Base-by-base conservation (phyloP, 2,113 vertebrate species). In the Thymallus thymallus region DNA sequence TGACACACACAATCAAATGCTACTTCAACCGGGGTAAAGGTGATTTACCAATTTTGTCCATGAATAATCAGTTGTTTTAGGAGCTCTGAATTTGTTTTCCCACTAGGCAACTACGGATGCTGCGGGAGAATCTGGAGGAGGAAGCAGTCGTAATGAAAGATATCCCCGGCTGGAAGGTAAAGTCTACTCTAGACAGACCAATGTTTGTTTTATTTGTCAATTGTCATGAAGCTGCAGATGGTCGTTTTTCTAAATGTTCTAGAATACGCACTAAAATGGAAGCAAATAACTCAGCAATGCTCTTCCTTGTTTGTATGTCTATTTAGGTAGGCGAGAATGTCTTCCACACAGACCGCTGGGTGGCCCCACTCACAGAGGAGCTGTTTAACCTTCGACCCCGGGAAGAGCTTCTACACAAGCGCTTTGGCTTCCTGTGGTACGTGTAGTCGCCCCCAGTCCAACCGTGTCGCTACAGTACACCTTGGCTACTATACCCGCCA, bases 131-230 rank as follows among this genome's bases (percentile, higher is more conserved):
- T 83, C 85, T 98, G 71, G 96, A 98, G 6, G 96, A 98, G 68
- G 97, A 98, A 63, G 94, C 95, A 1, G 41, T 94, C 24, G 76
- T 98, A 88, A 98, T 98, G 97, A 95, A 92, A 86, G 95, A 96
- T 0, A 94, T 98, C 67, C 97, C 96, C 10, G 93, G 90, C 14
- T 98, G 97, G 97, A 96, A 97, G 96, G 97, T 96, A 83, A 79
- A 69, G 10, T 41, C 10, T 2, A 10, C 7, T 41, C 35, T 41
- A 41, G 35, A 41, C 35, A 41, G 35, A 41, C 35, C 0, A 7
- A 41, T 41, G 16, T 51, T 51, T 51, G 48, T 51, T 51, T 51
- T 51, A 41, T 3, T 51, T 51, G 35, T 41, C 35, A 41, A 41
- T 10, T 41, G 35, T 41, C 35, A 41, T 41, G 35, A 41, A 41